Evolutionary conservation across 2,113 vertebrate species (phyloP), one percentile per base, ranked within the genome.

Genomic region (Cavia aperea): DNA sequence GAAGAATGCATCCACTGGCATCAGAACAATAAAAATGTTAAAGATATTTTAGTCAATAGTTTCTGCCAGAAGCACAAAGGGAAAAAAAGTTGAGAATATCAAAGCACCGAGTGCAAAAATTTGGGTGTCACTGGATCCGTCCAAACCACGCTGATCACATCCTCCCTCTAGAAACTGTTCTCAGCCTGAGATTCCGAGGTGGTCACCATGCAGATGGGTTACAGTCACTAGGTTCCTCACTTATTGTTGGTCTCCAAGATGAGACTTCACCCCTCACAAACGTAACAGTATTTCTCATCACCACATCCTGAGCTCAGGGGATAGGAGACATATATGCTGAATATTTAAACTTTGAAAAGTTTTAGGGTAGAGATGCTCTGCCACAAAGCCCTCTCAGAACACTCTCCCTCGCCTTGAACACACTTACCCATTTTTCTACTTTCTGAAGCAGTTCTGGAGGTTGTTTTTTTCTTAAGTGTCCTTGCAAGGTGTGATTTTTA

Each of bases 1-100:
- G 49, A 39, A 94, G 39, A 91, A 70, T 73, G 82, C 24, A 90
- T 65, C 18, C 18, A 63, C 39, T 29, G 87, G 29, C 11, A 39
- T 72, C 23, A 68, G 68, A 96, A 93, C 72, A 90, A 49, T 58
- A 78, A 88, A 75, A 65, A 9, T 58, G 83, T 65, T 46, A 90
- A 68, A 86, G 54, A 49, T 16, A 46, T 75, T 66, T 88, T 86
- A 78, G 54, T 18, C 21, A 81, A 36, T 68, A 90, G 19, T 18
- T 58, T 39, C 63, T 81, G 31, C 36, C 94, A 36, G 56, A 66
- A 89, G 81, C 70, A 70, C 26, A 83, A 70, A 56, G 51, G 51
- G 46, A 21, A 95, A 81, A 43, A 88, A 46, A 26, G 39, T 49
- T 93, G 24, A 85, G 90, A 93, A 63, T 90, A 82, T 56, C 33